Evolutionary conservation across 1,140 invertebrate genomes (phyloP).

Genomic region (Argopecten irradians): DNA sequence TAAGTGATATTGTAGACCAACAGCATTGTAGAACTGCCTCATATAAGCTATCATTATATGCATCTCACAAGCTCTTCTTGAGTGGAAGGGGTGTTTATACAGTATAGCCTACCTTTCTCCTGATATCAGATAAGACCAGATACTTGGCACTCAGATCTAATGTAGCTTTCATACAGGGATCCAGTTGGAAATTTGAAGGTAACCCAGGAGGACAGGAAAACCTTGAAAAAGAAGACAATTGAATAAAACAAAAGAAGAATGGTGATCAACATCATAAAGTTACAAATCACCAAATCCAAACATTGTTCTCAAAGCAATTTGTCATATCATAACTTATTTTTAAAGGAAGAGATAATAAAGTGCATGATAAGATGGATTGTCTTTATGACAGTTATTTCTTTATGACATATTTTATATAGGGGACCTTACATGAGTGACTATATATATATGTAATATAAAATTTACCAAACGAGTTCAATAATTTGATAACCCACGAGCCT

Average conservation of each 20-base stretch:
- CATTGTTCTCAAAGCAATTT: too few relatives aligned
- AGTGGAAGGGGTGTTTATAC: not conserved
- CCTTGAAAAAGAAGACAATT: conserved; percentile 54
- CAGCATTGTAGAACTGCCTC: too few relatives aligned
- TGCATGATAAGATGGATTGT: not conserved
- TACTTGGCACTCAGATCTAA: conserved; percentile 90
- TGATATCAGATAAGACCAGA: conserved; percentile 90
- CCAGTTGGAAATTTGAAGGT: conserved; percentile 54
- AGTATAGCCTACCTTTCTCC: conserved; percentile 78
- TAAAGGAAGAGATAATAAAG: too few relatives aligned
- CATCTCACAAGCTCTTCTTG: not conserved
- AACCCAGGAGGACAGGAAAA: conserved; percentile 65
- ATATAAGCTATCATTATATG: not conserved
- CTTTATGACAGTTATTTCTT: conserved; percentile 16
- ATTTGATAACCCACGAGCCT: too few relatives aligned
- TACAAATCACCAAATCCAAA: too few relatives aligned
- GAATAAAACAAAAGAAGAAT: conserved; percentile 26
- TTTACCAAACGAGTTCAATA: too few relatives aligned
- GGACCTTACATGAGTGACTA: too few relatives aligned
- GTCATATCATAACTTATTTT: too few relatives aligned
- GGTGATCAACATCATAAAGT: too few relatives aligned
- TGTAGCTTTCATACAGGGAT: conserved; percentile 84
- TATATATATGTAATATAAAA: too few relatives aligned
- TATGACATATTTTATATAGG: too few relatives aligned
- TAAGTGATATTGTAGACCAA: too few relatives aligned